Base-by-base conservation (phyloP, 2,888 invertebrate species). In the Eubasilissa splendida region DNA sequence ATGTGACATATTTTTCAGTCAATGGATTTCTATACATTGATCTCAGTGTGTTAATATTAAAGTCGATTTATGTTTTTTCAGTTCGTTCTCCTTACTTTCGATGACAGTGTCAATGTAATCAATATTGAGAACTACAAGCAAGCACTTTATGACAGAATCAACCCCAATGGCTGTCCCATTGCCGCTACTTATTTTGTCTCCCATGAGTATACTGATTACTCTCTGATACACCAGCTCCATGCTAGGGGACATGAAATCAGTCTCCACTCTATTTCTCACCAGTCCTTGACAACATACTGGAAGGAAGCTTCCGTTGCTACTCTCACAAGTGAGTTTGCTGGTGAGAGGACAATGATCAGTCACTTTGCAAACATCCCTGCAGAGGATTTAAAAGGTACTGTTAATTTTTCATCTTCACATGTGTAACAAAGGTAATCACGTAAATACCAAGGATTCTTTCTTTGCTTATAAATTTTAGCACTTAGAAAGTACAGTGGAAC, bases 201-300 rank as follows among this genome's bases (percentile, higher is more conserved):
- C 56, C 95, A 96, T 85, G 93, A 94, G 83, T 95, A 95, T 86
- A 94, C 94, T 0, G 92, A 94, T 86, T 95, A 95, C 85, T 87
- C 88, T 4, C 85, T 90, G 14, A 89, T 94, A 3, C 92, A 94
- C 85, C 90, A 92, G 76, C 88, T 95, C 0, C 92, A 92, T 84
- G 85, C 88, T 56, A 85, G 88, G 10, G 92, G 94, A 0, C 93
- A 92, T 82, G 95, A 95, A 87, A 93, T 95, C 2, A 94, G 93
- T 0, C 88, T 94, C 0, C 94, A 95, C 86, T 94, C 95, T 4
- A 92, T 95, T 52, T 91, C 91, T 0, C 93, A 93, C 84, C 88
- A 88, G 60, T 87, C 89, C 1, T 88, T 89, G 7, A 90, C 91
- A n/a, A 86, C 88, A 0, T 93, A 92, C 85, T 94, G 94, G 94